phyloP scores from a whole-genome alignment of 1,140 invertebrate genomes.

The Physella acuta region DNA sequence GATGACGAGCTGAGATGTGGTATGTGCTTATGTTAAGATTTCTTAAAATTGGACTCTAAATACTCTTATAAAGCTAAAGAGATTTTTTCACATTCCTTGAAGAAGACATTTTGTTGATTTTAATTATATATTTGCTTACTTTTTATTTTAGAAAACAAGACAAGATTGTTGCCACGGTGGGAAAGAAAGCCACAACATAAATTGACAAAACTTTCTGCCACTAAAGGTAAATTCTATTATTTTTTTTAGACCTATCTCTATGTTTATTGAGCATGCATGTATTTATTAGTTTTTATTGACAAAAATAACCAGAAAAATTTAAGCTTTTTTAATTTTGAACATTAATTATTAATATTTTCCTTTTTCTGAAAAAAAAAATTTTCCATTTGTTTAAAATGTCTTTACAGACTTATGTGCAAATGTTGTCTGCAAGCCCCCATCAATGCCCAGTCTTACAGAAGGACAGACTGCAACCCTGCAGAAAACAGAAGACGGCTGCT shows the following conservation, averaged over 20 bases:
- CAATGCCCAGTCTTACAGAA: background rate
- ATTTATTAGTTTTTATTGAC: no score
- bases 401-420: background rate
- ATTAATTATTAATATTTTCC: no score
- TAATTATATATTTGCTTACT: background rate
- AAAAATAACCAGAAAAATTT: no score
- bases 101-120: background rate
- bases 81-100: background rate
- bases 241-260: no score
- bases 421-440: constrained; percentile 8
- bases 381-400: no score
- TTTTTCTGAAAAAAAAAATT: no score
- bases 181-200: background rate
- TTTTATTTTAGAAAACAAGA: no score
- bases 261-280: no score
- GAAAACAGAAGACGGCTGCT: constrained; percentile 1
- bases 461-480: constrained; percentile 6
- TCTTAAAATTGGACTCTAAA: background rate
- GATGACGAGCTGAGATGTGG: constrained; percentile 78
- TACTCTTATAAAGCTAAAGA: background rate
- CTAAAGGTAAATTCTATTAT: no score
- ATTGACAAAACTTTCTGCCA: no score
- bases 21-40: background rate
- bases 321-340: no score
- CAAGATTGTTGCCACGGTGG: background rate